Evolutionary conservation across 2,797 vertebrate genomes (phyloP).

Genomic region (Helarctos malayanus): DNA sequence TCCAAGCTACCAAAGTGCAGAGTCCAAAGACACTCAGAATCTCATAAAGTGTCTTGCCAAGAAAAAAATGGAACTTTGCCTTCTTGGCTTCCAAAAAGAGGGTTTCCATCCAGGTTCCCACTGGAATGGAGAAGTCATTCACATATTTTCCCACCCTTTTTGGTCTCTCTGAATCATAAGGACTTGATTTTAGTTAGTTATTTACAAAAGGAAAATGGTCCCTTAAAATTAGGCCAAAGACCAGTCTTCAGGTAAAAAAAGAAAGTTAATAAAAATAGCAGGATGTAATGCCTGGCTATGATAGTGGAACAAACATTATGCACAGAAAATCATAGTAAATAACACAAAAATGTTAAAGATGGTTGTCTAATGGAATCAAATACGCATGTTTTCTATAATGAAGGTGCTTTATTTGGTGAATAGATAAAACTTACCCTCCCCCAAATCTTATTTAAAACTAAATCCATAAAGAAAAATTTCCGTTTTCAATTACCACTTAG

Average conservation of each 20-base stretch:
- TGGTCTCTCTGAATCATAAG: constrained; percentile 72
- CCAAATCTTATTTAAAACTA: constrained; percentile 31
- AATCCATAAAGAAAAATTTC: background rate
- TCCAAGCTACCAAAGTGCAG: constrained; percentile 69
- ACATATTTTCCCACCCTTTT: constrained; percentile 83
- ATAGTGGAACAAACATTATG: background rate
- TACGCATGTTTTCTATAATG: background rate
- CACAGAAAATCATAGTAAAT: background rate
- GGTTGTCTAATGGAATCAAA: background rate
- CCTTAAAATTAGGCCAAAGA: constrained; percentile 58
- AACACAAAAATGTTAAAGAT: background rate
- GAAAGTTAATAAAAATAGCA: constrained; percentile 31
- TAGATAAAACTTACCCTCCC: background rate
- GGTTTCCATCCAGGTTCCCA: constrained; percentile 78
- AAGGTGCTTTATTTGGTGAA: background rate
- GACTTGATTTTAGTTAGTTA: constrained; percentile 72
- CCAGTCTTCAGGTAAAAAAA: constrained; percentile 45
- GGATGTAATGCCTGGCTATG: background rate
- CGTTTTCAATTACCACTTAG: background rate
- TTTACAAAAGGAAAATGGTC: constrained; percentile 61
- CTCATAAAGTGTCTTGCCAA: constrained; percentile 80
- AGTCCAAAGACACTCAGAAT: constrained; percentile 74
- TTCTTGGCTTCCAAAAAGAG: constrained; percentile 81
- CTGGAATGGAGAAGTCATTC: constrained; percentile 75
- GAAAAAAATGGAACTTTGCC: constrained; percentile 81